Conservation (phyloP, 1,140 invertebrate genomes). For the Copidosoma floridanum region DNA sequence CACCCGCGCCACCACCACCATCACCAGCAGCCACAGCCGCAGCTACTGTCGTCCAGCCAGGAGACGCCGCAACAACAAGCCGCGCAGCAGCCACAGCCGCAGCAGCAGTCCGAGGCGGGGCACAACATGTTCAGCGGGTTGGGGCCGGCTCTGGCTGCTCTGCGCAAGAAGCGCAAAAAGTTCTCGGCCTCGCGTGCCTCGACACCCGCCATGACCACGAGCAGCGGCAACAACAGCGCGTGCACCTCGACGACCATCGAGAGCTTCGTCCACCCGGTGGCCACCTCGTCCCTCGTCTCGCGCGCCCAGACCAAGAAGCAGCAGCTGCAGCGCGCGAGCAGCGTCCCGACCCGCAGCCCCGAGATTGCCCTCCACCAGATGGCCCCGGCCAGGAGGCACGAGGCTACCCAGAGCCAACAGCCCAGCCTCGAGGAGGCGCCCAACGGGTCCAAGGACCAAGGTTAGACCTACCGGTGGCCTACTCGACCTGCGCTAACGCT, state of each 20-base stretch:
- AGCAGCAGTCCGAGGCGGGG: conserved; percentile 41
- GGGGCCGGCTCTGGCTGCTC: conserved; percentile 62
- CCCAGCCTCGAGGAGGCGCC: conserved; percentile 53
- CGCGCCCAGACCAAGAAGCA: conserved; percentile 44
- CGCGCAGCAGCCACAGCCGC: conserved; percentile 27
- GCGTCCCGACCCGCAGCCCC: conserved; percentile 60
- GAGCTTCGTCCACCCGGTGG: conserved; percentile 29
- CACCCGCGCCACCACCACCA: conserved; percentile 35
- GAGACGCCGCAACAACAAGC: conserved; percentile 36
- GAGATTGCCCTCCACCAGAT: conserved; percentile 49
- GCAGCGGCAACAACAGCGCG: conserved; percentile 46
- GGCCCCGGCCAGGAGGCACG: conserved; percentile 46
- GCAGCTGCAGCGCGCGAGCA: conserved; percentile 62
- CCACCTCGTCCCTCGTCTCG: conserved; percentile 30
- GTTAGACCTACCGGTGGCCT: too few relatives aligned
- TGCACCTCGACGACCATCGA: conserved; percentile 28
- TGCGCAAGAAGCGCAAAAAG: conserved; percentile 75
- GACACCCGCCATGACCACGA: conserved; percentile 58
- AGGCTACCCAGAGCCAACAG: conserved; percentile 58
- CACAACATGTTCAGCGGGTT: conserved; percentile 42
- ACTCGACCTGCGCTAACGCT: too few relatives aligned
- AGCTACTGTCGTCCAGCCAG: conserved; percentile 27
- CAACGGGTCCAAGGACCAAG: conserved; percentile 50
- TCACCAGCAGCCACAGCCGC: conserved; percentile 30
- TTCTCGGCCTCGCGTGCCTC: conserved; percentile 74